phyloP scores from a whole-genome alignment of 92 coral and sea anemone species.

The Anthopleura xanthogrammica region DNA sequence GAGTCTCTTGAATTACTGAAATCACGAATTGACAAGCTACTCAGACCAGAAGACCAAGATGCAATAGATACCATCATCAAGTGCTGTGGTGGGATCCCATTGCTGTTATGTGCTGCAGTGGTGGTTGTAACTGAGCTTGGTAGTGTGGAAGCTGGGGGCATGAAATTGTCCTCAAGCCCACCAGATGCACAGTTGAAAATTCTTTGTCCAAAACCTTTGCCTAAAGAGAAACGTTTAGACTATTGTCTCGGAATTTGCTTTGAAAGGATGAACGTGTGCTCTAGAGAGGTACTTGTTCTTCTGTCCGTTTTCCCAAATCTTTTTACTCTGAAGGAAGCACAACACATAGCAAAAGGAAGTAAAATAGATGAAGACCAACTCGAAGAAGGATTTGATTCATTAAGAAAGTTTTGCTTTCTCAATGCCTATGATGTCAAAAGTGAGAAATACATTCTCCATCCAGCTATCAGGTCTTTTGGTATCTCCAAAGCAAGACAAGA shows the following conservation, averaged over 20 bases:
- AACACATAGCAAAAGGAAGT: not conserved
- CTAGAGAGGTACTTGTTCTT: constrained; percentile 25
- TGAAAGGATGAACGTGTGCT: constrained; percentile 12
- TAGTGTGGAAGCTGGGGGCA: constrained; percentile 9
- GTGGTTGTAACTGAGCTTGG: constrained; percentile 11
- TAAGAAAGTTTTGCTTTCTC: constrained; percentile 36
- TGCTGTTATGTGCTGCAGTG: constrained; percentile 29
- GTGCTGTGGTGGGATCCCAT: constrained; percentile 43
- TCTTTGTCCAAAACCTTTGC: constrained; percentile 1
- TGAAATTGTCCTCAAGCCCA: constrained; percentile 3
- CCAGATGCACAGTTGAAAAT: constrained; percentile 12
- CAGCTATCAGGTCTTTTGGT: constrained; percentile 33
- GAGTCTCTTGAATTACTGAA: constrained; percentile 27
- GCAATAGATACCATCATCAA: constrained; percentile 10
- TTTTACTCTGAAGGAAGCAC: constrained; percentile 34
- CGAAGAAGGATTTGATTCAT: not conserved
- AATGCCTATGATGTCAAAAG: not conserved
- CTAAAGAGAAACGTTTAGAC: not conserved
- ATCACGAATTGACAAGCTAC: constrained; percentile 2
- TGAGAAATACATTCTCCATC: constrained; percentile 23
- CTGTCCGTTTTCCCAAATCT: constrained; percentile 36
- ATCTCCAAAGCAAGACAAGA: constrained; percentile 1
- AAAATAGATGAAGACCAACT: not conserved
- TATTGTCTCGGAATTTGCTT: constrained; percentile 29
- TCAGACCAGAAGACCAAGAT: not conserved